These are phyloP conservation scores for Eulemur coronatus DNA, from an alignment of 2,797 vertebrate genomes.

Conservation along the genomic window DNA sequence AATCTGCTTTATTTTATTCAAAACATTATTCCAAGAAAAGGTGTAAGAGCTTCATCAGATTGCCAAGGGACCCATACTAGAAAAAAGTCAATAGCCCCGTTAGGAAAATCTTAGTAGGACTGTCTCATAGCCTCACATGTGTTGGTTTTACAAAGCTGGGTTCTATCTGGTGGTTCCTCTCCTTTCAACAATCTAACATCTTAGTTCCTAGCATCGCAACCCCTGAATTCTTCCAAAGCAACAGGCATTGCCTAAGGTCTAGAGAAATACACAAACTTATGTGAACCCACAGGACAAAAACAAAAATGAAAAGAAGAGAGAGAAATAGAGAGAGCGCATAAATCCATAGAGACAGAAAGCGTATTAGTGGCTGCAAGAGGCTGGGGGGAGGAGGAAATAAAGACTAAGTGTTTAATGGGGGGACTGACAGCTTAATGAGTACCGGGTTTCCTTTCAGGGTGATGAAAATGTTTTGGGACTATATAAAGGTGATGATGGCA, in stretches of 20 bases:
- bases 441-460: background rate
- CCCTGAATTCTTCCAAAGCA: slow-evolving; percentile 21
- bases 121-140: background rate
- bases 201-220: background rate
- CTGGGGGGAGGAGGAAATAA: background rate
- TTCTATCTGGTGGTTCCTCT: background rate
- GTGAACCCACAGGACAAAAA: background rate
- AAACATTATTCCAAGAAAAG: slow-evolving; percentile 8
- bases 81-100: background rate
- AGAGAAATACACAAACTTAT: background rate
- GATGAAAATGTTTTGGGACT: background rate
- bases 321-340: background rate
- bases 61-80: background rate
- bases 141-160: background rate
- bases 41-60: background rate
- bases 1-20: slow-evolving; percentile 26
- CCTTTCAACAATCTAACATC: background rate
- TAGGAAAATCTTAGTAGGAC: background rate
- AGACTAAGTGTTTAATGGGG: background rate
- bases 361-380: background rate
- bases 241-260: background rate
- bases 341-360: background rate
- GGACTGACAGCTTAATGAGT: background rate
- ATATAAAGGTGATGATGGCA: background rate
- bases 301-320: background rate